Evolutionary conservation across 2,797 vertebrate genomes (phyloP), one percentile per base, ranked within the genome.

Genomic region (Podarcis lilfordi): DNA sequence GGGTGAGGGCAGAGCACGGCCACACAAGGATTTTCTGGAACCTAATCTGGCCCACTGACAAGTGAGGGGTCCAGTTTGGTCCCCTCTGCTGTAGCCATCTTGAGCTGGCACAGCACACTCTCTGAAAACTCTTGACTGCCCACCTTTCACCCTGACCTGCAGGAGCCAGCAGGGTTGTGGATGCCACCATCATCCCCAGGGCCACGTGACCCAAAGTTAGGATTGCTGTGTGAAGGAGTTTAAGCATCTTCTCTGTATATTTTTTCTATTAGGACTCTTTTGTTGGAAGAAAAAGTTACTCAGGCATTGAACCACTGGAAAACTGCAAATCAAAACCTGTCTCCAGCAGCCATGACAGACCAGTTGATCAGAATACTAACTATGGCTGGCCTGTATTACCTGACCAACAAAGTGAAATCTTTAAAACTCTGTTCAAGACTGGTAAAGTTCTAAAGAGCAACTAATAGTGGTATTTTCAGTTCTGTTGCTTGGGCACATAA

Each of bases 321-420:
- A 91, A 87, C 2, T 2, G 82, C 90, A 45, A 93, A 89, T 35
- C 89, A 88, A 81, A 78, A 80, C 8, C 19, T 91, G n/a, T 90
- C 91, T 23, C 78, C 93, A 1, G 59, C 32, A 64, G 94, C 86
- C 78, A 90, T 95, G 91, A 87, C 40, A 84, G 93, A 96, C 6
- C 91, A 96, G 37, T 77, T 97, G 82, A 92, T 95, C 69, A 89
- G 95, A 88, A 84, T 90, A 45, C 89, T 97, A 83, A 93, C 87
- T 61, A 95, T 96, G 93, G 92, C 95, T 78, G 96, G 93, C 59
- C 83, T 95, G 79, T 89, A 95, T 84, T 86, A 95, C 21, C 89
- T 96, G 85, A 93, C 93, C 23, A 92, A 94, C 89, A 96, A 95
- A 92, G 95, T 94, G 89, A 95, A 82, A 86, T 92, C 93, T 81